Conservation (phyloP, 2,888 invertebrate species). For the Chrysotoxum bicinctum region DNA sequence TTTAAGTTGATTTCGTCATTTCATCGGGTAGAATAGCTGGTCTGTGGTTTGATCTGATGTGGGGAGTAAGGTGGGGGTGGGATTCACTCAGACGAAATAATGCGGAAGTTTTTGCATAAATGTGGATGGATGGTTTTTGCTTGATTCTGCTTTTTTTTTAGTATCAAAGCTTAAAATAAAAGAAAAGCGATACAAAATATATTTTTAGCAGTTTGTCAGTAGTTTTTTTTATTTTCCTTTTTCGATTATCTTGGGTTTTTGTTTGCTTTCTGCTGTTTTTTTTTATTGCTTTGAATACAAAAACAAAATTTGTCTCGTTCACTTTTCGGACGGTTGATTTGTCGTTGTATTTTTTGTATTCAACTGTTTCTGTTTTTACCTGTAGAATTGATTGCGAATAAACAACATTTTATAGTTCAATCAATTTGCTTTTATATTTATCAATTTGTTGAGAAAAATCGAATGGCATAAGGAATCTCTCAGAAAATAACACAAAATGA, state of each 20-base stretch:
- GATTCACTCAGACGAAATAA: conserved; percentile 37
- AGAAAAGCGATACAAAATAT: not conserved
- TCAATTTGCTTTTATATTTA: not conserved
- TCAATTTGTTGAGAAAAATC: too few relatives aligned
- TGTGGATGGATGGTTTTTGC: not conserved
- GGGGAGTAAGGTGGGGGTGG: not conserved
- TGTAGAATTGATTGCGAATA: not conserved
- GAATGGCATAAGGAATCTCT: too few relatives aligned
- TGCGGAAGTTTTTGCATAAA: conserved; percentile 47
- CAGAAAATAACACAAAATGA: too few relatives aligned
- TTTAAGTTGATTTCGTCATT: conserved; percentile 56
- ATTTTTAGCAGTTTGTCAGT: not conserved
- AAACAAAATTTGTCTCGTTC: not conserved
- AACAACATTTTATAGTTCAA: not conserved
- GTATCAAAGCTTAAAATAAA: not conserved
- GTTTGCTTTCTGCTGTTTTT: too few relatives aligned
- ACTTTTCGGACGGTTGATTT: not conserved
- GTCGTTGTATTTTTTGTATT: too few relatives aligned
- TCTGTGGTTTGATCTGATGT: not conserved
- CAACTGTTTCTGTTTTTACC: too few relatives aligned
- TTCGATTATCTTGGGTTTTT: not conserved
- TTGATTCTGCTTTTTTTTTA: not conserved
- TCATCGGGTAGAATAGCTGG: not conserved
- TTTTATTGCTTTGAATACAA: not conserved
- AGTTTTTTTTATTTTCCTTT: not conserved